Conservation (phyloP, 2,113 vertebrate genomes). For the Phodopus roborovskii region DNA sequence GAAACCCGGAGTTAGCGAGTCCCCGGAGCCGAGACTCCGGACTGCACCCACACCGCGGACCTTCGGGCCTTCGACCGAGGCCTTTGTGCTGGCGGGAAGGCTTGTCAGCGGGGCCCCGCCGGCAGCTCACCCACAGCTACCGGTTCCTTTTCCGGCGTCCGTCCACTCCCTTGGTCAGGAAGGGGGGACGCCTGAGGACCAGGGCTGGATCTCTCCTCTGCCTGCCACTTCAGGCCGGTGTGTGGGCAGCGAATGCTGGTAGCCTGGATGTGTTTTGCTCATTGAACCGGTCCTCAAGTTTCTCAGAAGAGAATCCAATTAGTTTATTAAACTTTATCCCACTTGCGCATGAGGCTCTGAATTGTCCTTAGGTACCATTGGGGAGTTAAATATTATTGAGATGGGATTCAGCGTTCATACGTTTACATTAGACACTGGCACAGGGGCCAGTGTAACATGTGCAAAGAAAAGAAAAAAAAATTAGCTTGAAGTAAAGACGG, state of each 20-base stretch:
- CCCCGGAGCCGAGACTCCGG: not conserved
- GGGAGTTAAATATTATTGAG: constrained; percentile 45
- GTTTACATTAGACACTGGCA: not conserved
- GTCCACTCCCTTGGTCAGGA: not conserved
- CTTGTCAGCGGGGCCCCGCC: not conserved
- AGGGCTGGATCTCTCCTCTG: not conserved
- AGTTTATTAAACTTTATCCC: constrained; percentile 60
- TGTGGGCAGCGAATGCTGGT: not conserved
- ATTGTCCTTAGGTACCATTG: constrained; percentile 18
- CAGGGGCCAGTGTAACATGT: not conserved
- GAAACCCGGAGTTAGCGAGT: not conserved
- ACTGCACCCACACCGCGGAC: not conserved
- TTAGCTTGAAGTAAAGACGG: constrained; percentile 5
- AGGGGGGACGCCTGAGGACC: not conserved
- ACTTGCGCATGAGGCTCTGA: not conserved
- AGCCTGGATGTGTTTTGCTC: not conserved
- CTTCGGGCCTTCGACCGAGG: not conserved
- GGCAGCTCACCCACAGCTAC: not conserved
- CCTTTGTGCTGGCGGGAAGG: not conserved
- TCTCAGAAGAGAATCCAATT: not conserved
- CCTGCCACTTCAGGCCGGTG: not conserved
- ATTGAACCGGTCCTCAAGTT: not conserved
- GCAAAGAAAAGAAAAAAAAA: not conserved
- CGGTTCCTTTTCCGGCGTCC: not conserved
- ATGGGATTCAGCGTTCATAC: constrained; percentile 27